phyloP scores from a whole-genome alignment of 2,888 invertebrate genomes.

The Notodonta ziczac region DNA sequence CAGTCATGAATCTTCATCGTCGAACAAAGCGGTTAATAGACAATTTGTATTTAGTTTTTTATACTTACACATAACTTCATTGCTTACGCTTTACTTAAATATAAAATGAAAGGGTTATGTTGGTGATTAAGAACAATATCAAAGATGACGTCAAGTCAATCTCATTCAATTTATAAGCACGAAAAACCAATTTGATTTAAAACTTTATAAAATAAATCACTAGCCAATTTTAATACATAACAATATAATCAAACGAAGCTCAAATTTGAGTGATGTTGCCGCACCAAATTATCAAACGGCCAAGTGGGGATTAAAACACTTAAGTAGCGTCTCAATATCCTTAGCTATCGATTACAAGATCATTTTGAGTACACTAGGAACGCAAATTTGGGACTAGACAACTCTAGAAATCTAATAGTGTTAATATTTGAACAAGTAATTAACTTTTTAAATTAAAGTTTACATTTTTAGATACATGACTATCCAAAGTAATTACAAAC shows the following conservation, averaged over 20 bases:
- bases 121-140: not conserved
- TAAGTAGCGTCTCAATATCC: not conserved
- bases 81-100: conserved; percentile 28
- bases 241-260: conserved; percentile 4
- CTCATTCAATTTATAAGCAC: not conserved
- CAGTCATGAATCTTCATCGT: not conserved
- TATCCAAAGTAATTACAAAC: not conserved
- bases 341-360: conserved; percentile 9
- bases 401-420: not conserved
- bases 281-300: too few relatives aligned
- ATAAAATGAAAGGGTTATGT: not conserved
- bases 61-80: conserved; percentile 35
- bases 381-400: conserved; percentile 25
- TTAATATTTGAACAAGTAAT: not conserved
- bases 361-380: conserved; percentile 17
- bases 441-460: too few relatives aligned
- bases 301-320: too few relatives aligned
- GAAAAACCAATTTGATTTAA: not conserved
- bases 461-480: not conserved
- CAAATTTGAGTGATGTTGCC: too few relatives aligned
- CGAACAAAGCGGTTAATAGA: conserved; percentile 21
- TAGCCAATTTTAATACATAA: conserved; percentile 33
- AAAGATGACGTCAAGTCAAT: not conserved
- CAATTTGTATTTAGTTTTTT: conserved; percentile 18
- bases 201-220: conserved; percentile 21